A percentile compares a stretch with the other conserved stretches of the same genome.
These are phyloP conservation scores for Acanthosepion lycidas DNA, from an alignment of 2,888 invertebrate species.

Conservation along the genomic window DNA sequence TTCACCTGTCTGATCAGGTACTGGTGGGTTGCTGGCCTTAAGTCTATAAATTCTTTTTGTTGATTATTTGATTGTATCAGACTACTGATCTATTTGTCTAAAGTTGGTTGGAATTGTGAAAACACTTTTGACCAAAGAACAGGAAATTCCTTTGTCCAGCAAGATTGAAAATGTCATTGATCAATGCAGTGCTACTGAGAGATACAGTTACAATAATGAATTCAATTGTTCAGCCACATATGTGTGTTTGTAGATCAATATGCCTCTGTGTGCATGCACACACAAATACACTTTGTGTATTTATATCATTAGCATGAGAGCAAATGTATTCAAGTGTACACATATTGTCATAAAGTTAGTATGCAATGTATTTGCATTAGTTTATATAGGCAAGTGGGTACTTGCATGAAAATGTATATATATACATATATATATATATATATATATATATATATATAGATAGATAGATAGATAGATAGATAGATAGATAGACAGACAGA, in stretches of 20 bases:
- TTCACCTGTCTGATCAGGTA: background rate
- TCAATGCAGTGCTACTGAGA: background rate
- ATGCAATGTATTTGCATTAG: background rate
- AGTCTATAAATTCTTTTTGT: background rate
- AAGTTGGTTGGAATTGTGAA: conserved; percentile 2
- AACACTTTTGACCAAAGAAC: conserved; percentile 24
- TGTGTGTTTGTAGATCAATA: background rate
- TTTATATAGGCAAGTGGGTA: background rate
- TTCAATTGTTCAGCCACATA: background rate
- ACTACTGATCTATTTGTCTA: conserved; percentile 11
- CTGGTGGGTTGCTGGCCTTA: background rate
- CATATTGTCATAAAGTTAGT: background rate
- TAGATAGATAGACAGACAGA: too few species aligned
- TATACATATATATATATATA: too few species aligned
- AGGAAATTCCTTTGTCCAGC: conserved; percentile 9
- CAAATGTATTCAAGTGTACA: background rate
- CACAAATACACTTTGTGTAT: background rate
- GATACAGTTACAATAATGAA: background rate
- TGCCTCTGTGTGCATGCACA: background rate
- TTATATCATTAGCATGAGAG: background rate
- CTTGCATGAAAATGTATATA: background rate
- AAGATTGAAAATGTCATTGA: conserved; percentile 11
- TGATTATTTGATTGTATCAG: background rate
- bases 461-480: too few species aligned
- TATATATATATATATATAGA: too few species aligned